Evolutionary conservation across 92 coral and sea anemone species (phyloP), one percentile per base, ranked within the genome.

Genomic region (Parazoanthus swiftii): DNA sequence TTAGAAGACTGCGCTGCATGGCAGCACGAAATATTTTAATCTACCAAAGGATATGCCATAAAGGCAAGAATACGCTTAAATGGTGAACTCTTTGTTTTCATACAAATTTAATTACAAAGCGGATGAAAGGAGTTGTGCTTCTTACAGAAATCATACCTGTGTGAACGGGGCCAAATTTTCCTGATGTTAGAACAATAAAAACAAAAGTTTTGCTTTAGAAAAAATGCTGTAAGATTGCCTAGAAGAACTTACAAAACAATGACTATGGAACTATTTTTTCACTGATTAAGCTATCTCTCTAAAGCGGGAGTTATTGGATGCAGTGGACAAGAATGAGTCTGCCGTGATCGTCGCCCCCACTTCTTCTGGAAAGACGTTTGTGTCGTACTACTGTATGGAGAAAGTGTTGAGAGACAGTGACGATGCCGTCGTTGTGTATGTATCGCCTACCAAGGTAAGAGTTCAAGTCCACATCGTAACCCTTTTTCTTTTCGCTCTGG

Each of bases 361-460:
- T 4, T 94, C 96, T 25, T 94, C 96, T 70, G 96, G 96, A 5
- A 94, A 94, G 80, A 94, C 96, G 5, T 94, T 82, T 82, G 96
- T 92, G 70, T 94, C 96, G 0, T 94, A 88, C 36, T 94, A 94
- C 90, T 94, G 96, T 85, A 94, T 94, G 94, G 96, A 94, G 86
- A 89, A 88, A 82, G 96, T 94, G 36, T 18, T 94, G 36, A 78
- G 85, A 84, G 91, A 90, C 35, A 90, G 91, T 77, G 77, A 94
- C 33, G 92, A 86, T 14, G 94, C 93, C 44, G 94, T 94, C 75
- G 94, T 94, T 78, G 94, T 94, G 44, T 94, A 94, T 85, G 94
- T 94, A 63, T 92, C 96, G 54, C 96, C 96, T 1, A 94, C 96
- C n/a, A 94, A 92, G 87, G 96, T 89, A 88, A 75, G 67, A 73